Conservation (phyloP, 2,113 vertebrate species). For the Maccullochella peelii region DNA sequence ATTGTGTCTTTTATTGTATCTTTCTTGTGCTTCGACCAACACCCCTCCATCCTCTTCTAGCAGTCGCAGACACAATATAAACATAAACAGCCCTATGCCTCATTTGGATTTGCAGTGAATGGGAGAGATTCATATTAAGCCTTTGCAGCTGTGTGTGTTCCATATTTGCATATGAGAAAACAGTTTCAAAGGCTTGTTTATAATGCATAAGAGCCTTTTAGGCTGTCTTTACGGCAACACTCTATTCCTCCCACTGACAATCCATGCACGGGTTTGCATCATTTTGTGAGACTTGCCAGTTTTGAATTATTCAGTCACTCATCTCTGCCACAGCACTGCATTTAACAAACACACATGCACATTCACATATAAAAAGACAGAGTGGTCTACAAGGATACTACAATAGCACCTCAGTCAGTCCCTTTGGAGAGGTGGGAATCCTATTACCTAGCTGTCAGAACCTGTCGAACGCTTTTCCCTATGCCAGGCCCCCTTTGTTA, state of each 20-base stretch:
- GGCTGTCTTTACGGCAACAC: constrained; percentile 82
- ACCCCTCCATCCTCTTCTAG: constrained; percentile 44
- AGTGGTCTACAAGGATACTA: constrained; percentile 80
- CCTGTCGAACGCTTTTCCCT: constrained; percentile 87
- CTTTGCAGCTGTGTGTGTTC: constrained; percentile 69
- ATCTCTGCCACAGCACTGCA: constrained; percentile 76
- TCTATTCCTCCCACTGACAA: constrained; percentile 82
- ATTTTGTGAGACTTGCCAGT: constrained; percentile 84
- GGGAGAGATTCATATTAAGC: constrained; percentile 67
- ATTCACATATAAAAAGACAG: constrained; percentile 69
- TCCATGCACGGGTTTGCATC: constrained; percentile 80
- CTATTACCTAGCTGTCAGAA: constrained; percentile 96
- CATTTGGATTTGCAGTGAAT: constrained; percentile 68
- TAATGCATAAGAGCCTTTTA: constrained; percentile 86
- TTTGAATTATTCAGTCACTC: constrained; percentile 89
- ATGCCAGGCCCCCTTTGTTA: constrained; percentile 55
- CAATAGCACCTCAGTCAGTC: constrained; percentile 83
- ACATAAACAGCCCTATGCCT: constrained; percentile 73
- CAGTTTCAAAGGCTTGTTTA: constrained; percentile 82
- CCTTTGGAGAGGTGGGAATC: constrained; percentile 92
- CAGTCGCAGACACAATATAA: constrained; percentile 53
- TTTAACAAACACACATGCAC: constrained; percentile 78
- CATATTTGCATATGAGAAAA: constrained; percentile 81
- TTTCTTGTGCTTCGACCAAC: constrained; percentile 56
- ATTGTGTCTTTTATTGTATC: constrained; percentile 52